These are phyloP conservation scores for Lagenorhynchus albirostris DNA, from an alignment of 2,113 vertebrate genomes.

Conservation along the genomic window DNA sequence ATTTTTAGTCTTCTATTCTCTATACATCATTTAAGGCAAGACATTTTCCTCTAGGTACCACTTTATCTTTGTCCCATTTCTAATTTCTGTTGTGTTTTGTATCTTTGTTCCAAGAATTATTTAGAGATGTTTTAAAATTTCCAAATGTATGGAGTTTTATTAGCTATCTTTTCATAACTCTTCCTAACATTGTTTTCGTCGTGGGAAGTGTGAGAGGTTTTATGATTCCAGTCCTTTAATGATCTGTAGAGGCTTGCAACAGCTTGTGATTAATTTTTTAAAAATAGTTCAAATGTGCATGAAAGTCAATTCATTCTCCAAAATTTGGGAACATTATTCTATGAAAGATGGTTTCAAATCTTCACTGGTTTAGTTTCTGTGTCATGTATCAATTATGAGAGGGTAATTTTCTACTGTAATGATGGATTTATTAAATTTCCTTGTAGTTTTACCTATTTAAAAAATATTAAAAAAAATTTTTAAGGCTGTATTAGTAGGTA, in stretches of 20 bases:
- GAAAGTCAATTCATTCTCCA: not conserved
- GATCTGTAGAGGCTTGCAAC: not conserved
- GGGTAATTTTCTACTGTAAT: not conserved
- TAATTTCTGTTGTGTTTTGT: not conserved
- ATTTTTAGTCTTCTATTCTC: not conserved
- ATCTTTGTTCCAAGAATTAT: not conserved
- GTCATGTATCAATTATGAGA: not conserved
- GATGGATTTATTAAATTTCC: not conserved
- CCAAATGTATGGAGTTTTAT: not conserved
- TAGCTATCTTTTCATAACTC: not conserved
- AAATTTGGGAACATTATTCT: not conserved
- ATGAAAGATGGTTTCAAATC: not conserved
- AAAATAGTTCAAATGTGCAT: not conserved
- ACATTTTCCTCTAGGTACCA: not conserved
- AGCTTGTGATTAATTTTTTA: not conserved
- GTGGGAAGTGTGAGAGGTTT: not conserved
- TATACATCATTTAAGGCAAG: not conserved
- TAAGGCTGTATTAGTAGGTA: not conserved
- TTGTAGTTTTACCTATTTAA: not conserved
- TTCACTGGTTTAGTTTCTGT: not conserved
- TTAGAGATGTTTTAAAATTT: slow-evolving; percentile 4
- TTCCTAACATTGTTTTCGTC: not conserved
- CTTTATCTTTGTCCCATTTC: not conserved
- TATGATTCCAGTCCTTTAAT: not conserved
- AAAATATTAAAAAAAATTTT: not conserved